phyloP scores from a whole-genome alignment of 35 echinoderm and acorn worm species.

The Hemicentrotus pulcherrimus region DNA sequence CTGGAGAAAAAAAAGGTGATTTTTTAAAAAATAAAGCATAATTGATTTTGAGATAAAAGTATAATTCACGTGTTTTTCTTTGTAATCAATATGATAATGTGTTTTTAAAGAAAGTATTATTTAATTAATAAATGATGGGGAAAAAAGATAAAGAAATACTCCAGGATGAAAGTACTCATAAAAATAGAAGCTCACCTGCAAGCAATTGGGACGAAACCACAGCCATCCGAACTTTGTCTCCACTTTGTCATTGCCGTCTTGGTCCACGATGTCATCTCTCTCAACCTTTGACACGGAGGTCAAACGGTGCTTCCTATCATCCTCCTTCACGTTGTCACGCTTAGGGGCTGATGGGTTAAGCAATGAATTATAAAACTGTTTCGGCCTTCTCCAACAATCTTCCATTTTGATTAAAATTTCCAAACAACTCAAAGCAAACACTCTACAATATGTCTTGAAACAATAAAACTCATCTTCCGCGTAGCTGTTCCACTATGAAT shows the following conservation, averaged over 20 bases:
- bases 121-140: too few species aligned
- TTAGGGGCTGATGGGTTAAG: background rate
- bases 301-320: background rate
- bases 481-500: background rate
- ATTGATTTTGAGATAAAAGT: too few species aligned
- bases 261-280: background rate
- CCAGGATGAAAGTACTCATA: background rate
- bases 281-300: conserved; percentile 16
- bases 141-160: too few species aligned
- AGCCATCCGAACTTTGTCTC: conserved; percentile 28
- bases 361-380: background rate
- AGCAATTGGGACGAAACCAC: background rate
- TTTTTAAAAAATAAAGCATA: too few species aligned
- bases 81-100: too few species aligned
- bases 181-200: background rate
- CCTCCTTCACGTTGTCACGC: background rate
- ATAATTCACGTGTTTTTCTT: too few species aligned
- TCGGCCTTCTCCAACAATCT: background rate
- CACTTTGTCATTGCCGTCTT: background rate
- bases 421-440: background rate
- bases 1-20: too few species aligned
- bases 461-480: background rate
- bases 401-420: background rate
- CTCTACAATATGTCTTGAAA: background rate
- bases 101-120: too few species aligned